phyloP scores from a whole-genome alignment of 2,797 vertebrate genomes.

The Lutjanus argentimaculatus region DNA sequence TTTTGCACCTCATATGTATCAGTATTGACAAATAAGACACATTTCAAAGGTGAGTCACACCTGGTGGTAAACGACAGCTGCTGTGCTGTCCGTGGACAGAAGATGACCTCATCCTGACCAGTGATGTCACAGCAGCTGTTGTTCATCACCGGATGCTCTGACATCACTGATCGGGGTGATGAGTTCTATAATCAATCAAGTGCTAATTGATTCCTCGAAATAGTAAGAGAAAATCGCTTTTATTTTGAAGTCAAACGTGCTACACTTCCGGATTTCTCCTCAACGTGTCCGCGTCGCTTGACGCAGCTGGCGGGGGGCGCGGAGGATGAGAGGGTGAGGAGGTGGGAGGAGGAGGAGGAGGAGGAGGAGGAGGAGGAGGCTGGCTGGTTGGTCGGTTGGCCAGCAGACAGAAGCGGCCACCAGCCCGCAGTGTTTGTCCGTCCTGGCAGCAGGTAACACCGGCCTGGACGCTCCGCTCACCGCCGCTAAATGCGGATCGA shows the following conservation, averaged over 20 bases:
- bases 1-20: neutral
- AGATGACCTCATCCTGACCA: constrained; percentile 39
- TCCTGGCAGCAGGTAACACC: constrained; percentile 45
- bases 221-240: neutral
- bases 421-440: constrained; percentile 36
- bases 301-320: constrained; percentile 31
- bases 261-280: constrained; percentile 18
- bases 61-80: neutral
- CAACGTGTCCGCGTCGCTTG: constrained; percentile 3
- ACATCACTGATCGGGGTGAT: neutral
- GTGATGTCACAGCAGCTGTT: constrained; percentile 42
- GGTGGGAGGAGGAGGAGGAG: constrained; percentile 31
- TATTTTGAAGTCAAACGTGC: constrained; percentile 59
- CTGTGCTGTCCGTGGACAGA: neutral
- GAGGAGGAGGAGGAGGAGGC: constrained; percentile 24
- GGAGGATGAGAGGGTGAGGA: constrained; percentile 37
- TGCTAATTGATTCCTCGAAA: neutral
- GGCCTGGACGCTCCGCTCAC: constrained; percentile 17
- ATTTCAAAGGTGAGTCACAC: constrained; percentile 32
- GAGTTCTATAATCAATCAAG: neutral
- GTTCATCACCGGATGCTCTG: neutral
- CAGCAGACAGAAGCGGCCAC: constrained; percentile 30
- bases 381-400: constrained; percentile 33
- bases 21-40: too few species aligned
- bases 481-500: constrained; percentile 52